Evolutionary conservation across 2,888 invertebrate genomes (phyloP).

Genomic region (Noctua janthina): DNA sequence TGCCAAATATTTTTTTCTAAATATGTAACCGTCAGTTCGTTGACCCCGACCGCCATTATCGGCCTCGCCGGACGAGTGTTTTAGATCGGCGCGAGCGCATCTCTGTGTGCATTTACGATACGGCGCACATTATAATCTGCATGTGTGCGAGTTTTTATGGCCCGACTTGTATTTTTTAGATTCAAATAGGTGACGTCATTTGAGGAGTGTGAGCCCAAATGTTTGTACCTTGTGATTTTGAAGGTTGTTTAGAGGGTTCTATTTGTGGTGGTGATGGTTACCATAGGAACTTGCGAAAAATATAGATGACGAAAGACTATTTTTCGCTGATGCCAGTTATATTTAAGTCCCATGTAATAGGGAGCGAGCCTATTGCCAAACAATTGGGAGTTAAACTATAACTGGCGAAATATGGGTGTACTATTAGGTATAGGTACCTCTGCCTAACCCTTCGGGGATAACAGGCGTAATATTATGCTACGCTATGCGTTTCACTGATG

Average conservation of each 20-base stretch:
- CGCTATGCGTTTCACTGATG: not conserved
- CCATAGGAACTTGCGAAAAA: not conserved
- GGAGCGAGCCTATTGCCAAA: too few species aligned
- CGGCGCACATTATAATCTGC: constrained; percentile 58
- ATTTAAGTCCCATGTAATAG: too few species aligned
- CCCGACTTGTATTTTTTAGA: constrained; percentile 73
- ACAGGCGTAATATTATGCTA: too few species aligned
- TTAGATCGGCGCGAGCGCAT: constrained; percentile 85
- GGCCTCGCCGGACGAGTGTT: constrained; percentile 82
- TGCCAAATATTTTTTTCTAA: constrained; percentile 91
- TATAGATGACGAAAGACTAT: not conserved
- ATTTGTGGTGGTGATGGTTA: constrained; percentile 28
- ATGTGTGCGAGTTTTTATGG: constrained; percentile 70
- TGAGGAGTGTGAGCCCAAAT: constrained; percentile 30
- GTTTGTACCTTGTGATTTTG: constrained; percentile 31
- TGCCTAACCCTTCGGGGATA: too few species aligned
- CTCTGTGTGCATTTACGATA: constrained; percentile 63
- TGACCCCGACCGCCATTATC: constrained; percentile 87
- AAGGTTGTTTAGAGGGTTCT: constrained; percentile 30
- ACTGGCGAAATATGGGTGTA: too few species aligned
- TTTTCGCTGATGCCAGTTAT: not conserved
- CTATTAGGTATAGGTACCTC: too few species aligned
- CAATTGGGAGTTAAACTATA: too few species aligned
- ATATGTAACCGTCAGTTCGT: constrained; percentile 86
- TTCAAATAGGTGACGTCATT: constrained; percentile 69